Evolutionary conservation across 2,113 vertebrate species (phyloP), one percentile per base, ranked within the genome.

Genomic region (Formicarius rufipectus): DNA sequence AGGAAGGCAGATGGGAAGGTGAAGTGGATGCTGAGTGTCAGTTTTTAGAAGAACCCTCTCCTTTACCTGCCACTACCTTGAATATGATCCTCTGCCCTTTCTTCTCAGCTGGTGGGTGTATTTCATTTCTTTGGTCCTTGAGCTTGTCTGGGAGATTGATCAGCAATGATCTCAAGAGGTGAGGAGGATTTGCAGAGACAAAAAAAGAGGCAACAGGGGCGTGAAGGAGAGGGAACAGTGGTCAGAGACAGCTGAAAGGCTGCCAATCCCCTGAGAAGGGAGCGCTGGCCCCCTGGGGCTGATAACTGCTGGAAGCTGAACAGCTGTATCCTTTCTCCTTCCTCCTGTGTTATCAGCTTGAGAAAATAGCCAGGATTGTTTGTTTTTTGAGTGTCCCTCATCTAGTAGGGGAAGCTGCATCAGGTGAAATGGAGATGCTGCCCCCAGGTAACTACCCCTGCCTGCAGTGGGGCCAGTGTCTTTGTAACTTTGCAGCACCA

Each of bases 281-380:
- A 10, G 10, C 24, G 85, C 30, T 85, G 83, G 90, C 80, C 62
- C 95, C 64, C 71, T 40, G 50, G 56, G 21, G 22, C 66, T 94
- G 91, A 68, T 80, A 67, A 39, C 62, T 64, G 63, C 44, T 90
- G 80, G 76, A 71, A 92, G 55, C 14, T 5, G 6, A 92, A 84
- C 68, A 94, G 56, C 74, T 95, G 83, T 76, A 74, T 86, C 63
- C 74, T 77, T 75, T 83, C 87, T 85, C 80, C 79, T 33, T 39
- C 50, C 44, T 76, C 0, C 0, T 67, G 37, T 50, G 33, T 50
- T 86, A 71, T 81, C 45, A 7, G 77, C 87, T 89, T 94, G 62
- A 91, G 84, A 94, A 97, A 95, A 95, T 37, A 95, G 30, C 17
- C 67, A 47, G 37, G 9, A 81, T 40, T 95, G 71, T 86, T 89